Base-by-base conservation (phyloP, 2,797 vertebrate genomes). In the Salmo trutta region DNA sequence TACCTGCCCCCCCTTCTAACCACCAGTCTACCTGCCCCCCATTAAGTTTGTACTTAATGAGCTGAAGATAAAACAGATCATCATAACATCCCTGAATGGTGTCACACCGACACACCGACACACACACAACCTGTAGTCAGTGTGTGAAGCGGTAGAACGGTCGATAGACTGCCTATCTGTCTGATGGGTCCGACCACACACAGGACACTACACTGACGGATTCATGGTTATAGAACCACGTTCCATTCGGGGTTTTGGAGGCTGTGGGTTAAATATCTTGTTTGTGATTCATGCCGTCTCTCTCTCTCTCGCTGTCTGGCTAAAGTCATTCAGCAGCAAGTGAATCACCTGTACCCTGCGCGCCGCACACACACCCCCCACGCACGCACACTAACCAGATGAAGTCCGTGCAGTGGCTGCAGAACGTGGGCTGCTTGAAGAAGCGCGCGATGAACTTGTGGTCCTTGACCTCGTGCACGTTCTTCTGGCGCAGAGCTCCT, bases 361-460 rank as follows among this genome's bases (percentile, higher is more conserved):
- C 24, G 16, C 54, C 59, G 5, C 79, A 75, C 77, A 51, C 80
- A 31, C 67, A 21, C 65, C 16, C 17, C 73, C 8, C 73, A 17
- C 69, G 12, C 33, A 15, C 36, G 3, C 17, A 10, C 3, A 16
- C 96, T 95, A 91, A 97, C 97, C 96, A 98, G 94, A 98, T 98
- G 93, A 98, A 98, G 95, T 97, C 97, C 83, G 97, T 98, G 94
- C 97, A 97, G 96, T 97, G 96, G 94, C 96, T 97, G 94, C 96
- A 97, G 95, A 97, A 97, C 87, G 96, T 96, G 74, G 96, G 96
- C 89, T 98, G 97, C 93, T 96, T 97, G 94, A 97, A 97, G 95
- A 97, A 97, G 86, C 96, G 95, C 76, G 96, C 96, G 79, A 93
- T 97, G 95, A 98, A 98, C 91, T 95, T 96, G 94, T 98, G 97